These are phyloP conservation scores for Notospermus geniculatus DNA, from an alignment of 1,140 invertebrate species.

Conservation along the genomic window DNA sequence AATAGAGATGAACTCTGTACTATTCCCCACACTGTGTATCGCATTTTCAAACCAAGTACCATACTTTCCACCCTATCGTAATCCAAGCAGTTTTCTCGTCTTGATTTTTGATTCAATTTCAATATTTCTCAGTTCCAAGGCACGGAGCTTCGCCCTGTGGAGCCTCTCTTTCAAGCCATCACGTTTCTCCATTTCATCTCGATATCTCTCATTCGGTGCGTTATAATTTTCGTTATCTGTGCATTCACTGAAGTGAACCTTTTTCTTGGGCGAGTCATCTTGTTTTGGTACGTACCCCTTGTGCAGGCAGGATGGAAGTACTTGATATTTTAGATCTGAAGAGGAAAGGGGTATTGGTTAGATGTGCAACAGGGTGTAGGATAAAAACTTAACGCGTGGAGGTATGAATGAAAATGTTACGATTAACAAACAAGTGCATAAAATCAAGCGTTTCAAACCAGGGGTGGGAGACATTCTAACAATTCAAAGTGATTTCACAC, in stretches of 20 bases:
- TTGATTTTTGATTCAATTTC: conserved; percentile 24
- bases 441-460: not conserved
- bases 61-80: too few species aligned
- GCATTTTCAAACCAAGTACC: too few species aligned
- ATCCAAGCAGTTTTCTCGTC: conserved; percentile 34
- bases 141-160: conserved; percentile 34
- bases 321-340: conserved; percentile 3
- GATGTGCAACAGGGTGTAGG: conserved; percentile 6
- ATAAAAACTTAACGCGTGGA: not conserved
- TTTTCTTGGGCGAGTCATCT: not conserved
- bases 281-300: not conserved
- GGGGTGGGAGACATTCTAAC: too few species aligned
- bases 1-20: too few species aligned
- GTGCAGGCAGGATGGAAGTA: not conserved
- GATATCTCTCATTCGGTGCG: not conserved
- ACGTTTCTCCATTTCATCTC: conserved; percentile 31
- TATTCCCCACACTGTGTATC: too few species aligned
- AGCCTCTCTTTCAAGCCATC: conserved; percentile 40
- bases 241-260: not conserved
- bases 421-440: not conserved
- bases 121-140: conserved; percentile 30
- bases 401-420: not conserved
- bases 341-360: not conserved
- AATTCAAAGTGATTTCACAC: too few species aligned
- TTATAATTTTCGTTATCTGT: not conserved